Evolutionary conservation across 2,888 invertebrate species (phyloP).

Genomic region (Julus scanicus): DNA sequence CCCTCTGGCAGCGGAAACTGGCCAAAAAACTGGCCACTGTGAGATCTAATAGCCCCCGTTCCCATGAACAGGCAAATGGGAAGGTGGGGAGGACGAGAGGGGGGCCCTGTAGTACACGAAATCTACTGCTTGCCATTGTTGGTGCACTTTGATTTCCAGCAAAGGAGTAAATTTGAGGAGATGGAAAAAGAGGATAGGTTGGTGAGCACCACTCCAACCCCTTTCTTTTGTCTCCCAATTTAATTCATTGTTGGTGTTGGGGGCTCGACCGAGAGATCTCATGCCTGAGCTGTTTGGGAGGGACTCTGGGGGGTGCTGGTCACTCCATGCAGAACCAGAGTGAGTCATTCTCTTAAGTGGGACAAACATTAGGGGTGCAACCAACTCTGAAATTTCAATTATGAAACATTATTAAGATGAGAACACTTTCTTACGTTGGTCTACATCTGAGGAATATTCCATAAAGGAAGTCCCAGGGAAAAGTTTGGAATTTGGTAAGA

Average conservation of each 20-base stretch:
- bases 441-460: background rate
- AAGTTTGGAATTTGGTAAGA: background rate
- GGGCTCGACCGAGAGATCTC: background rate
- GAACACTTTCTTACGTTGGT: background rate
- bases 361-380: conserved; percentile 29
- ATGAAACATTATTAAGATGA: conserved; percentile 26
- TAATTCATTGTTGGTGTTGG: conserved; percentile 31
- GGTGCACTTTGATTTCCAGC: conserved; percentile 24
- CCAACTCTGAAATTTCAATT: conserved; percentile 31
- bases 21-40: conserved; percentile 50
- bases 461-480: background rate
- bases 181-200: conserved; percentile 23
- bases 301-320: background rate
- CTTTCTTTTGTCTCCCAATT: conserved; percentile 8
- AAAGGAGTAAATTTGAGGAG: conserved; percentile 15
- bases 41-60: conserved; percentile 51
- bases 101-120: background rate
- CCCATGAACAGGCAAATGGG: conserved; percentile 51
- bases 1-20: conserved; percentile 44
- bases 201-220: conserved; percentile 31
- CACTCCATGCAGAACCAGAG: conserved; percentile 27
- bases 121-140: conserved; percentile 4
- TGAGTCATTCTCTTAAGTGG: conserved; percentile 8
- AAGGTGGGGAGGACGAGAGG: background rate
- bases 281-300: background rate